A percentile compares a stretch with the other conserved stretches of the same genome.
These are phyloP conservation scores for Siniperca scherzeri DNA, from an alignment of 2,797 vertebrate genomes.

Conservation along the genomic window DNA sequence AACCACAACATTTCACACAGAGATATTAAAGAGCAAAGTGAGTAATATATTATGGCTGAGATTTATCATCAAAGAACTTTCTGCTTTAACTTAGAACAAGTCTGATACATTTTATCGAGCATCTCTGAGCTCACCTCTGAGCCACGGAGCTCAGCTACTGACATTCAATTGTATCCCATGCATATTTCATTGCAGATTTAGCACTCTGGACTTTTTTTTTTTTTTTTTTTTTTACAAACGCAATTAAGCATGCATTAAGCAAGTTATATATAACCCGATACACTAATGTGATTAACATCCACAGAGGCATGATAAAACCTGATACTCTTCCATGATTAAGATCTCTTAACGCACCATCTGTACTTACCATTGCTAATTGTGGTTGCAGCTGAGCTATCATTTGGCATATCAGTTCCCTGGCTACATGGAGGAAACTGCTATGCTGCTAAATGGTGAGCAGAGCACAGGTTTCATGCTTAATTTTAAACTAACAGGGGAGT, in stretches of 20 bases:
- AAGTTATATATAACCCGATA: slow-evolving; percentile 60
- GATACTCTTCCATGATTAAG: slow-evolving; percentile 50
- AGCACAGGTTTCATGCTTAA: slow-evolving; percentile 33
- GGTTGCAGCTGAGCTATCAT: slow-evolving; percentile 52
- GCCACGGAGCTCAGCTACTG: neutral
- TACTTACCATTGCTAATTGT: slow-evolving; percentile 47
- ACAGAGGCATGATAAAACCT: slow-evolving; percentile 52
- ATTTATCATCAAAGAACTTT: slow-evolving; percentile 29
- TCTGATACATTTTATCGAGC: slow-evolving; percentile 27
- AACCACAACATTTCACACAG: slow-evolving; percentile 22
- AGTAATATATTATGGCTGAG: slow-evolving; percentile 20
- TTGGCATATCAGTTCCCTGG: slow-evolving; percentile 50
- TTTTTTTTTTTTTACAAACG: slow-evolving; percentile 23
- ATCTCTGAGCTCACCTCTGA: slow-evolving; percentile 25
- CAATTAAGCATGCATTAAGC: slow-evolving; percentile 57
- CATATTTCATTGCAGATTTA: slow-evolving; percentile 52
- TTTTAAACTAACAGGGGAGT: slow-evolving; percentile 45
- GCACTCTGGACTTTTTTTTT: slow-evolving; percentile 23
- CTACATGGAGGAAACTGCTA: slow-evolving; percentile 19
- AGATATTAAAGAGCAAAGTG: slow-evolving; percentile 34
- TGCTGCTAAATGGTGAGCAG: slow-evolving; percentile 26
- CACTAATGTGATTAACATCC: slow-evolving; percentile 51
- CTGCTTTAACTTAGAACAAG: slow-evolving; percentile 18
- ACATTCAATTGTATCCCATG: slow-evolving; percentile 33
- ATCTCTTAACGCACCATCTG: slow-evolving; percentile 54